Base-by-base conservation (phyloP, 1,140 invertebrate species). In the Pseudachorutes palmiensis region DNA sequence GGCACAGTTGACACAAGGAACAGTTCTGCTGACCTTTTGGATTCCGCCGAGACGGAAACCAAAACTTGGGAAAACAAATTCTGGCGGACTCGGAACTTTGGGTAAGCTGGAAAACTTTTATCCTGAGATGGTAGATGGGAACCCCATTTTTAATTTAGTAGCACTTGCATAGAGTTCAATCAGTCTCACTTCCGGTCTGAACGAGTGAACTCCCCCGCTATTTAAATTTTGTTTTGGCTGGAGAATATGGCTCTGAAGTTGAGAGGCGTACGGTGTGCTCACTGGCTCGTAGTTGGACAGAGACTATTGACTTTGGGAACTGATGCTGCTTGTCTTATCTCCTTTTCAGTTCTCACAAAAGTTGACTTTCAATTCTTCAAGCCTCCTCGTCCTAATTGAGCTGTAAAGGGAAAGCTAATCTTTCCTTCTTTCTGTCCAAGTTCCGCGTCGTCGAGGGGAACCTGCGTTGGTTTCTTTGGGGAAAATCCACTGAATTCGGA, bases 271-370 rank as follows among this genome's bases (percentile, higher is more conserved):
- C n/a, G n/a, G 36, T 45, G 36, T 19, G 9, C 19, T 45, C 9
- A 45, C 9, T 45, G 36, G 36, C 36, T 45, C n/a, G n/a, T n/a
- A 9, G 51, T 55, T 26, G 24, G 24, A 26, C 3, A 26, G 51
- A 5, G 51, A 55, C 51, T 55, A 26, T 55, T 55, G 51, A 55
- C 51, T 55, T 5, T 19, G 12, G 5, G 51, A 12, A 16, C 24
- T 55, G 51, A 26, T 55, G 12, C 14, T 14, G 9, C 51, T 55
- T 55, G 51, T 55, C 51, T 55, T 55, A 55, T 55, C 51, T 55
- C 24, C 51, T 55, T 55, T 12, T 9, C 36, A 45, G 9, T 45
- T 45, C 36, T 19, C n/a, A n/a, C 36, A 45, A 45, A 45, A 45
- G 36, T 45, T 45, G 36, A 45, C 36, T 45, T 45, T 45, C 36